phyloP scores from a whole-genome alignment of 2,113 vertebrate species.

The Gnathonemus echidnorhynchus region DNA sequence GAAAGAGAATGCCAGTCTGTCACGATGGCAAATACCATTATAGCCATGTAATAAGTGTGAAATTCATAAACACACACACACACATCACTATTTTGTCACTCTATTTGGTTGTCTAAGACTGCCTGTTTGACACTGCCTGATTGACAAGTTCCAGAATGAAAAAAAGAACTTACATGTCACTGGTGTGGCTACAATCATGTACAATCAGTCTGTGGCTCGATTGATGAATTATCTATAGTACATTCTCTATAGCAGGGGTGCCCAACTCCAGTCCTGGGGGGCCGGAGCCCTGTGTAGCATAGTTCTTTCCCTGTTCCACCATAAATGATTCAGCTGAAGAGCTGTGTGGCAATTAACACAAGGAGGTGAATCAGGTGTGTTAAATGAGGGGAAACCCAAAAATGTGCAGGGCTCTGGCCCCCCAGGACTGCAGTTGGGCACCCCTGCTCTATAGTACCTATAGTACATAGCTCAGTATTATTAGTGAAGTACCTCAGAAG shows the following conservation, averaged over 20 bases:
- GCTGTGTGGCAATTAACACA: no score
- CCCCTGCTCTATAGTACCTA: no score
- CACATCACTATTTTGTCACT: background rate
- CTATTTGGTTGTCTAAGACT: background rate
- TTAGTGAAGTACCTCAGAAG: background rate
- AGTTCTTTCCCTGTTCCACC: no score
- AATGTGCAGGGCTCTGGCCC: no score
- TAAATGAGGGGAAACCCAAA: no score
- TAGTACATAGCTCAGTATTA: background rate
- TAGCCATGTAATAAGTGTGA: background rate
- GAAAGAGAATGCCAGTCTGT: background rate
- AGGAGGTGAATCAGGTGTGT: no score
- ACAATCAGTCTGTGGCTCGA: background rate
- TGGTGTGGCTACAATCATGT: background rate
- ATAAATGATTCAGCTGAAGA: no score
- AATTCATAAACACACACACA: background rate
- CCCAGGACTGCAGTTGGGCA: no score
- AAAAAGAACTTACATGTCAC: background rate
- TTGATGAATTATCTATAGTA: background rate
- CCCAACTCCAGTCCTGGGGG: no score
- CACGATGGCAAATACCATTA: background rate
- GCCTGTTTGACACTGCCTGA: background rate
- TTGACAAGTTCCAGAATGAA: background rate
- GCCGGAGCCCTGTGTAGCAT: no score
- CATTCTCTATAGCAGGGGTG: no score